Conservation (phyloP, 2,888 invertebrate species). For the Deilephila elpenor region DNA sequence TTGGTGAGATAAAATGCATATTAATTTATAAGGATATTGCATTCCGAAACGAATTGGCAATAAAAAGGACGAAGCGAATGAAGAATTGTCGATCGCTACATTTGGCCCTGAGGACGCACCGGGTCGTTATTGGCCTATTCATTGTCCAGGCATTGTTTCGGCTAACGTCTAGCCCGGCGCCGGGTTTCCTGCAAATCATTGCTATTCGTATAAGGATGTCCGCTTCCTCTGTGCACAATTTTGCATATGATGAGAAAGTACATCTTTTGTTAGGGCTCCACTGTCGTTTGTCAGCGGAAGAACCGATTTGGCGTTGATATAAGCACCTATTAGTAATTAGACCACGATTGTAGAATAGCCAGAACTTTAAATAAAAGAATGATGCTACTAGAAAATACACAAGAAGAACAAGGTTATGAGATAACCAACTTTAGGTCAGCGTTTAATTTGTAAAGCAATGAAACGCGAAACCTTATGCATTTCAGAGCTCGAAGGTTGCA, state of each 20-base stretch:
- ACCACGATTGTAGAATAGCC: background rate
- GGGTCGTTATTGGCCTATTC: conserved; percentile 41
- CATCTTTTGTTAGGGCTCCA: conserved; percentile 51
- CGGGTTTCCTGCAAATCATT: conserved; percentile 66
- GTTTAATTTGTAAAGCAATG: conserved; percentile 21
- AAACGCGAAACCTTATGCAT: conserved; percentile 49
- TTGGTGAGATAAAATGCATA: background rate
- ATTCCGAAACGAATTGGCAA: background rate
- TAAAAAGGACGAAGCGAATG: conserved; percentile 24
- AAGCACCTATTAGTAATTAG: conserved; percentile 5
- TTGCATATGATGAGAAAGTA: conserved; percentile 67
- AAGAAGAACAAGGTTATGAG: conserved; percentile 33
- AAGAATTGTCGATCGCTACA: conserved; percentile 17
- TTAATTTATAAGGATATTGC: background rate
- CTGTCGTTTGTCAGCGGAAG: conserved; percentile 61
- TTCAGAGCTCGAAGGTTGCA: conserved; percentile 50
- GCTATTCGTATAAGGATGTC: conserved; percentile 71
- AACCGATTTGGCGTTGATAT: conserved; percentile 45
- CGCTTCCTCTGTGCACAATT: conserved; percentile 73
- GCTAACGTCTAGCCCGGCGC: conserved; percentile 55
- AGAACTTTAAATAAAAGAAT: background rate
- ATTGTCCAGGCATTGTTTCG: conserved; percentile 65
- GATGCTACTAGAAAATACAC: background rate
- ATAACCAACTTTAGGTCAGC: conserved; percentile 8
- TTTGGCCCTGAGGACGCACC: conserved; percentile 39